These are phyloP conservation scores for Lepus europaeus DNA, from an alignment of 2,113 vertebrate species.

Conservation along the genomic window DNA sequence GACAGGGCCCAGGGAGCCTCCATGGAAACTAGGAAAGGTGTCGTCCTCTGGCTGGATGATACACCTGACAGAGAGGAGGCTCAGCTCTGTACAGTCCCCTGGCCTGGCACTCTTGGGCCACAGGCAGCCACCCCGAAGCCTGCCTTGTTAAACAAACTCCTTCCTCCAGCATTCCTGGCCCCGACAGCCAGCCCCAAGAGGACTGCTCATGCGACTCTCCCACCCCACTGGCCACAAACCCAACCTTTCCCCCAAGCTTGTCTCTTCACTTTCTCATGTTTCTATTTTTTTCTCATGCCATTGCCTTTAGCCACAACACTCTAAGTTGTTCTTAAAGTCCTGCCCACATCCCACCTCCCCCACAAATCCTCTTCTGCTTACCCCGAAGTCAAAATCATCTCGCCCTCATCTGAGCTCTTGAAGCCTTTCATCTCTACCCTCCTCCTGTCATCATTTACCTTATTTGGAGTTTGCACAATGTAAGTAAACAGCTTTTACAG, in stretches of 20 bases:
- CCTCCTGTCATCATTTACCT: background rate
- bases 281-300: background rate
- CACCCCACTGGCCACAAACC: background rate
- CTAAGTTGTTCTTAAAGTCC: background rate
- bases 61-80: background rate
- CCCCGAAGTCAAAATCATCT: background rate
- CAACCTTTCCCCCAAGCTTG: background rate
- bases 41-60: background rate
- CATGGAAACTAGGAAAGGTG: background rate
- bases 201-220: background rate
- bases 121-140: background rate
- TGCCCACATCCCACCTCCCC: background rate
- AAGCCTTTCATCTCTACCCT: background rate
- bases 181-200: rapidly evolving
- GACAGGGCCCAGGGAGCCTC: background rate
- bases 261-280: background rate
- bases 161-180: background rate
- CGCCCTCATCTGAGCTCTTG: background rate
- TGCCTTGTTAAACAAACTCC: background rate
- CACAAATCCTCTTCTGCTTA: background rate
- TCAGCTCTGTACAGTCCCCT: background rate
- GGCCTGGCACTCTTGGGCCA: background rate
- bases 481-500: background rate
- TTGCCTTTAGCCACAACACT: background rate
- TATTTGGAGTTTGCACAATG: background rate